These are phyloP conservation scores for Chromis chromis DNA, from an alignment of 2,797 vertebrate species.

Conservation along the genomic window DNA sequence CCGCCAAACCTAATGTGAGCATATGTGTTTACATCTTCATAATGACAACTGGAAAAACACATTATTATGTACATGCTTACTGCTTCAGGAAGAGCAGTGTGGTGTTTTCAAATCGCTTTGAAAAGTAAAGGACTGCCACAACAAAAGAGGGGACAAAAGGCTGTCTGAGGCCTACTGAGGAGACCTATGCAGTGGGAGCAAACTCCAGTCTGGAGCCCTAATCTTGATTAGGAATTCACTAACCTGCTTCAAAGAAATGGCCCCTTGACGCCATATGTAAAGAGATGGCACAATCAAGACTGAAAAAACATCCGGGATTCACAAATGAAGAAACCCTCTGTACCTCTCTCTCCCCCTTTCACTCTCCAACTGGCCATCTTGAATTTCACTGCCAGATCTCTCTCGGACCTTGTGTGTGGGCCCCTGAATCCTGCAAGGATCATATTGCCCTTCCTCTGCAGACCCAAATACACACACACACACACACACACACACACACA, in stretches of 20 bases:
- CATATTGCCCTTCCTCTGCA: constrained; percentile 82
- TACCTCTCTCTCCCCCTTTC: constrained; percentile 40
- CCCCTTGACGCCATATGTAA: constrained; percentile 42
- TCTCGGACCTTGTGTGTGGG: constrained; percentile 81
- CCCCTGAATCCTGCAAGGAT: constrained; percentile 81
- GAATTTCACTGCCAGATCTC: constrained; percentile 83
- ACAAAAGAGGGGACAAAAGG: constrained; percentile 25
- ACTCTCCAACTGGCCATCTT: constrained; percentile 79
- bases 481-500: too few species aligned
- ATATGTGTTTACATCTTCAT: constrained; percentile 39
- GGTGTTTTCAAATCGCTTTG: background rate
- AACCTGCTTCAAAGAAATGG: constrained; percentile 59
- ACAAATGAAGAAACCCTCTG: constrained; percentile 70
- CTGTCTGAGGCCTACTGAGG: constrained; percentile 18
- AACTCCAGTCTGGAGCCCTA: constrained; percentile 38
- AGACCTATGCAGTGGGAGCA: constrained; percentile 20
- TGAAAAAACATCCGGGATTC: constrained; percentile 75
- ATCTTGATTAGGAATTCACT: constrained; percentile 75
- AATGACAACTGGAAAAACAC: constrained; percentile 25
- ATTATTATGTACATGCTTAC: background rate
- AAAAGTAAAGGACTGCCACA: constrained; percentile 2
- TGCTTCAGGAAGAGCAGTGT: background rate
- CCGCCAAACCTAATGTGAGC: constrained; percentile 58
- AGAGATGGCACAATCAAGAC: constrained; percentile 64
- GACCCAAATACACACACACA: constrained; percentile 54